These are phyloP conservation scores for Phrynocephalus vlangalii DNA, from an alignment of 2,797 vertebrate genomes.

Conservation along the genomic window DNA sequence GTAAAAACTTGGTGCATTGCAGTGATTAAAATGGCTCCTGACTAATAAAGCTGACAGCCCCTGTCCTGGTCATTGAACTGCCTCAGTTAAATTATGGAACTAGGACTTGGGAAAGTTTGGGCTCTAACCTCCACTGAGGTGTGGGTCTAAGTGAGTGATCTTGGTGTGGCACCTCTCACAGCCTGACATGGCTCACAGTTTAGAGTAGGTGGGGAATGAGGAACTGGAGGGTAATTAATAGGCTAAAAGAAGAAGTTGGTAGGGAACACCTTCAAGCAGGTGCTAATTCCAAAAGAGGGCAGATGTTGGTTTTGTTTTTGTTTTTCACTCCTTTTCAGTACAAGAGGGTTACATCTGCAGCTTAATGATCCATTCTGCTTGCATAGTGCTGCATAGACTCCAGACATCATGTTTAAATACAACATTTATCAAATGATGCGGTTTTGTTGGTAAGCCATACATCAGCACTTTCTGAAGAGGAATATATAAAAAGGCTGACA, in stretches of 20 bases:
- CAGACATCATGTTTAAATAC: not conserved
- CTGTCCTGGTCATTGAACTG: too few species aligned
- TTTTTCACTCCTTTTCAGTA: too few species aligned
- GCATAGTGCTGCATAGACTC: too few species aligned
- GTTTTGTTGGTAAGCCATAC: not conserved
- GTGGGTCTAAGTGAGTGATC: not conserved
- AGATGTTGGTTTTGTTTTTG: too few species aligned
- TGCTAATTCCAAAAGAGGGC: not conserved
- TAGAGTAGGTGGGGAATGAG: not conserved
- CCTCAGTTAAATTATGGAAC: not conserved
- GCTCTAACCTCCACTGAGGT: not conserved
- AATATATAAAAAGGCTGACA: slow-evolving; percentile 15
- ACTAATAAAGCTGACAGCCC: too few species aligned
- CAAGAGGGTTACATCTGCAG: too few species aligned
- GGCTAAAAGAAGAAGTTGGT: not conserved
- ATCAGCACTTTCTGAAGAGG: not conserved
- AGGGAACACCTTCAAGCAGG: not conserved
- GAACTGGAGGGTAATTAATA: not conserved
- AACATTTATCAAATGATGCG: not conserved
- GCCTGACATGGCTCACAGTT: not conserved
- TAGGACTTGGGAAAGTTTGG: not conserved
- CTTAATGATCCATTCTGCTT: too few species aligned
- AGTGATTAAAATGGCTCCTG: not conserved
- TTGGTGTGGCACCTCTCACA: not conserved
- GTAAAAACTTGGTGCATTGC: not conserved